phyloP scores from a whole-genome alignment of 1,140 invertebrate species.

The Triops cancriformis region DNA sequence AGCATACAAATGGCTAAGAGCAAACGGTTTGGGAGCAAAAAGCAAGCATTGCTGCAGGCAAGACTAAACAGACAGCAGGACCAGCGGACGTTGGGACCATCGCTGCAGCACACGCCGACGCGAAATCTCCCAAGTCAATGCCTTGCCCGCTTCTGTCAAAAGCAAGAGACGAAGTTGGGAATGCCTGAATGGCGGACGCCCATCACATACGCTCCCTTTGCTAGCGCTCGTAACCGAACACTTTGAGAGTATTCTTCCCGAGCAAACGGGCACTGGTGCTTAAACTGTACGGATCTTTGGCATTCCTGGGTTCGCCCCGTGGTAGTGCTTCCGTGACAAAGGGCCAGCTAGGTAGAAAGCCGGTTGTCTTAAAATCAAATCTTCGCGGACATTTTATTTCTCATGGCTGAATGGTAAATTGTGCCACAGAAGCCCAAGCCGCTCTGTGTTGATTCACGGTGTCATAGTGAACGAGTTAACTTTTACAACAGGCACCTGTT shows the following conservation, averaged over 20 bases:
- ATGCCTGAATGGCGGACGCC: slow-evolving; percentile 1
- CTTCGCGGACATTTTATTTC: background rate
- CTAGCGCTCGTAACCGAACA: background rate
- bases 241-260: background rate
- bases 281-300: background rate
- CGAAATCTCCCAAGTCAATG: background rate
- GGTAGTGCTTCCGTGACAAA: background rate
- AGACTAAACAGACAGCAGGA: background rate
- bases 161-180: background rate
- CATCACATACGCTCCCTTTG: background rate
- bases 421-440: background rate
- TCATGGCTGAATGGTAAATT: background rate
- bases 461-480: background rate
- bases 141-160: background rate
- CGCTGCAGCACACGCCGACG: background rate
- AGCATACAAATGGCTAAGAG: background rate
- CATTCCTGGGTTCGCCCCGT: background rate
- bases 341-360: background rate
- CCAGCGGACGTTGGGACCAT: background rate
- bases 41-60: background rate
- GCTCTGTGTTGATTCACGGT: background rate
- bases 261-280: background rate
- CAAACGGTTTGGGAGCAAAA: slow-evolving; percentile 1
- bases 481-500: slow-evolving; percentile 6
- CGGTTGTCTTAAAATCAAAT: background rate